Conservation (phyloP, 2,113 vertebrate species). For the Myotis yumanensis region DNA sequence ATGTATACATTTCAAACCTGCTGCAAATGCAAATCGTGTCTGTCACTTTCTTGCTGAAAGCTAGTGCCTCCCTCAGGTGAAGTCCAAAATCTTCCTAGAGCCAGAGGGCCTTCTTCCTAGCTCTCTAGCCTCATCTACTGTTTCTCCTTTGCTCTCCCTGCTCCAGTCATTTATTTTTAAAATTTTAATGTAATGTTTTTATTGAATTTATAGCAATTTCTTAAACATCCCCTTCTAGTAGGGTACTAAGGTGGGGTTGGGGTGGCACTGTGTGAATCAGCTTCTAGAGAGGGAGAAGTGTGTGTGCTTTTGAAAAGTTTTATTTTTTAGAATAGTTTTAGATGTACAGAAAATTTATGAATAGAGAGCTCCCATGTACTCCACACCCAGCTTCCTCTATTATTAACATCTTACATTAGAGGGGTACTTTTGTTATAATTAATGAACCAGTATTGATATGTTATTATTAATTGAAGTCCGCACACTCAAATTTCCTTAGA, state of each 20-base stretch:
- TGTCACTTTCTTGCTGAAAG: neutral
- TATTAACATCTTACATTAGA: neutral
- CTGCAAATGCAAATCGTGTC: constrained; percentile 1
- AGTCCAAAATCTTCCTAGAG: neutral
- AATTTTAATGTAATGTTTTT: neutral
- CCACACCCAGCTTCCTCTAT: neutral
- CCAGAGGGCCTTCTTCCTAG: neutral
- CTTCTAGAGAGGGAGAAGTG: neutral
- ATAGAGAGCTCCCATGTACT: neutral
- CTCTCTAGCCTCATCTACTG: neutral
- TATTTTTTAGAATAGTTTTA: neutral
- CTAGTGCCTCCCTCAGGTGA: neutral
- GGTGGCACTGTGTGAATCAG: neutral
- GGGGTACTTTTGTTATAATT: neutral
- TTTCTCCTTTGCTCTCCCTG: neutral
- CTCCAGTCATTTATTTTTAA: neutral
- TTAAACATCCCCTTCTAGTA: neutral
- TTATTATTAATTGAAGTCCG: neutral
- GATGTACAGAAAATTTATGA: neutral
- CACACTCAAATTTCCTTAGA: neutral
- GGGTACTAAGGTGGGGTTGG: neutral
- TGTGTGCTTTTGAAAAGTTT: neutral
- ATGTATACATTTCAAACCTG: neutral
- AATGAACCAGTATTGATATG: neutral
- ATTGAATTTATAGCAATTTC: neutral